Percentiles rank a stretch among this genome's conserved stretches.
These are phyloP conservation scores for Tolmerus cingulatus DNA, from an alignment of 2,888 invertebrate genomes.

Conservation along the genomic window DNA sequence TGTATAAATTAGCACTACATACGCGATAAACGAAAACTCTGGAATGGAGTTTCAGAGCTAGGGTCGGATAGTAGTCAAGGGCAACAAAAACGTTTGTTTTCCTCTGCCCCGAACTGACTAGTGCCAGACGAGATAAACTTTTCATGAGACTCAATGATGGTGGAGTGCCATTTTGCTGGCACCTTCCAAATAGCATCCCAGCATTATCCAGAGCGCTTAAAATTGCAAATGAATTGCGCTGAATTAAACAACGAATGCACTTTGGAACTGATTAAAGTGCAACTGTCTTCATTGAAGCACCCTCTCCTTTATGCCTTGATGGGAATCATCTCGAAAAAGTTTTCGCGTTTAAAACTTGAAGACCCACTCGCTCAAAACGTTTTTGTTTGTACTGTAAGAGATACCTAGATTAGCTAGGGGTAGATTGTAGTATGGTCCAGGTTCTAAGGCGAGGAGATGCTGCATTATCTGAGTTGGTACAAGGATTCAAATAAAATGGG, in stretches of 20 bases:
- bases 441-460: neutral
- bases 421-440: neutral
- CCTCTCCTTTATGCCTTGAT: neutral
- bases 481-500: neutral
- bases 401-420: neutral
- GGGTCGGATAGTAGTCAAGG: neutral
- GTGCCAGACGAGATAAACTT: neutral
- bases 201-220: neutral
- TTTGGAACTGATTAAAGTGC: conserved; percentile 26
- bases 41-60: neutral
- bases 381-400: neutral
- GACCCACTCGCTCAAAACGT: neutral
- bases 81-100: neutral
- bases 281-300: neutral
- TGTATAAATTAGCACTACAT: neutral
- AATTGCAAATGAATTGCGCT: conserved; percentile 28
- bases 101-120: neutral
- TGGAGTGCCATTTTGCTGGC: neutral
- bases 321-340: neutral
- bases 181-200: neutral
- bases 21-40: neutral
- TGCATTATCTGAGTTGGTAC: neutral
- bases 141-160: neutral
- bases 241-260: conserved; percentile 22
- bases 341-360: neutral